These are phyloP conservation scores for Antigone vipio DNA, from an alignment of 2,113 vertebrate species.

Conservation along the genomic window DNA sequence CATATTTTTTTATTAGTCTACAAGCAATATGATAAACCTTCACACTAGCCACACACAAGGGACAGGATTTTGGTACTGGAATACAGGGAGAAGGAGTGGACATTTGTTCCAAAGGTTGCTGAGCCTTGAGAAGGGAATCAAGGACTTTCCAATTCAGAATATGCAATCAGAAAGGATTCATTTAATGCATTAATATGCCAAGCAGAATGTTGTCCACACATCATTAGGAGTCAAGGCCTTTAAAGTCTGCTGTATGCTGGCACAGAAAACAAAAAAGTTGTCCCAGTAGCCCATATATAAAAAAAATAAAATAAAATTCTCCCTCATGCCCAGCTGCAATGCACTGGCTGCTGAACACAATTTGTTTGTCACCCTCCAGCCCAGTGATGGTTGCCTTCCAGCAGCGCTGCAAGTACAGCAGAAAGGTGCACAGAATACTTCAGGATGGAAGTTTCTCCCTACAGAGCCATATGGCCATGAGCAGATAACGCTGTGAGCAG, in stretches of 20 bases:
- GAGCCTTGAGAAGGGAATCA: background rate
- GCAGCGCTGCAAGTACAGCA: fast-evolving
- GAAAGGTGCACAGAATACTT: conserved; percentile 13
- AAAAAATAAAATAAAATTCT: background rate
- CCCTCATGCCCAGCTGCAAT: background rate
- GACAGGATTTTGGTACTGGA: background rate
- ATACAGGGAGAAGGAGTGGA: background rate
- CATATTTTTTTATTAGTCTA: background rate
- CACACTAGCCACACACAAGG: background rate
- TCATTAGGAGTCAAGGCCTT: background rate
- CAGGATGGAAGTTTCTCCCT: conserved; percentile 33
- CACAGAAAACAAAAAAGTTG: background rate
- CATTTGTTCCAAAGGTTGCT: background rate
- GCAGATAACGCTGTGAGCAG: conserved; percentile 45
- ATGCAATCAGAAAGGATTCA: background rate
- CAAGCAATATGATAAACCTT: background rate
- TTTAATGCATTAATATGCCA: background rate
- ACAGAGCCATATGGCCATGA: conserved; percentile 46
- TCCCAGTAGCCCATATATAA: background rate
- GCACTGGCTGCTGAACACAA: background rate
- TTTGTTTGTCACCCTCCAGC: background rate
- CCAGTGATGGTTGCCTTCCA: background rate
- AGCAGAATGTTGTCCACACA: background rate
- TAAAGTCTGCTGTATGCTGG: background rate
- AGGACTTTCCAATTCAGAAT: background rate